phyloP scores from a whole-genome alignment of 1,140 invertebrate species.

The Polypedilum vanderplanki region DNA sequence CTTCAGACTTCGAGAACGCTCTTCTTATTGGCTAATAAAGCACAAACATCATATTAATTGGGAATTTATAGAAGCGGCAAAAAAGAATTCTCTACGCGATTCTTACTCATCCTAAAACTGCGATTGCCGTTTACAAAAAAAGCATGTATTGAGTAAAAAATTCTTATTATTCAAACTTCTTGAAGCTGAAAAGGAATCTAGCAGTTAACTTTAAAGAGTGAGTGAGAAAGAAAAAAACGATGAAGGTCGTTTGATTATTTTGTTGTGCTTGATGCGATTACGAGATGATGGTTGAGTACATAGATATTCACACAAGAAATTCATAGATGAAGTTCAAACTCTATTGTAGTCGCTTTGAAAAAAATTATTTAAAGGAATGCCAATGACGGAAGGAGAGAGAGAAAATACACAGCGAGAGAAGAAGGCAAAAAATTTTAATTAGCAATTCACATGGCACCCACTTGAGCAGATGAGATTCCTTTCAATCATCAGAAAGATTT shows the following conservation, averaged over 20 bases:
- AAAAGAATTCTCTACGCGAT: background rate
- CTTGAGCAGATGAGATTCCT: background rate
- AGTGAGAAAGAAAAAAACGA: background rate
- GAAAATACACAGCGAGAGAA: background rate
- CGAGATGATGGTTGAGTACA: background rate
- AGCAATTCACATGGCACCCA: slow-evolving; percentile 2
- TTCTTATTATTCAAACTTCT: slow-evolving; percentile 7
- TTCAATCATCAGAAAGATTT: background rate
- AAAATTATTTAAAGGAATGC: background rate
- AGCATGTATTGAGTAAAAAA: background rate
- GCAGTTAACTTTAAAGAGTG: background rate
- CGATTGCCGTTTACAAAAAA: background rate
- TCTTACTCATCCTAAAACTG: background rate
- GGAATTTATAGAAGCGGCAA: background rate
- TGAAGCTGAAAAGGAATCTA: slow-evolving; percentile 3
- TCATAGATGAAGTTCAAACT: background rate
- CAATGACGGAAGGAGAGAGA: background rate
- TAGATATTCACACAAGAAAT: background rate
- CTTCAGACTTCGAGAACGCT: background rate
- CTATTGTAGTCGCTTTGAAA: background rate
- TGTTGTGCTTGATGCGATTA: background rate
- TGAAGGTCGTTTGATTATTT: slow-evolving; percentile 18
- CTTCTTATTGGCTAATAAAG: slow-evolving; percentile 4
- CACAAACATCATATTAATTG: slow-evolving; percentile 5
- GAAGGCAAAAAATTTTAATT: background rate